A percentile compares a stretch with the other conserved stretches of the same genome.
Evolutionary conservation across 2,888 invertebrate species (phyloP).

Genomic region (Sisyra nigra): DNA sequence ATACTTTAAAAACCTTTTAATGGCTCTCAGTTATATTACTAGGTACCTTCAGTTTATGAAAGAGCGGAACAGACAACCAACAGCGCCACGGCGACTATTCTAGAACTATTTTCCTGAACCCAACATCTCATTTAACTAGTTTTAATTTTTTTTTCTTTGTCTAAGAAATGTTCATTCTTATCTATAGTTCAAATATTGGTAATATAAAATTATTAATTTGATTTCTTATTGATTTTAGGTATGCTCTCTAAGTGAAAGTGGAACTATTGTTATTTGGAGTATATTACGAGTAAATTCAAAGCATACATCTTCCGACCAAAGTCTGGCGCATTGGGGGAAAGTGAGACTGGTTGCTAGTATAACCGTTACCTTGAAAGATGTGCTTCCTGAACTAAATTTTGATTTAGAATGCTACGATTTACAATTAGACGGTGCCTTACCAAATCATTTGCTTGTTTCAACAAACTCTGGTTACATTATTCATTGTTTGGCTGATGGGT

Average conservation of each 20-base stretch:
- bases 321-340: conserved; percentile 26
- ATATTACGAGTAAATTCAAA: conserved; percentile 18
- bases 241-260: conserved; percentile 32
- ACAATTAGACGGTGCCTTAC: conserved; percentile 25
- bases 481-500: conserved; percentile 23
- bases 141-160: too few species aligned
- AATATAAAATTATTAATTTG: too few species aligned
- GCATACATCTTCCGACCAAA: conserved; percentile 18
- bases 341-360: conserved; percentile 22
- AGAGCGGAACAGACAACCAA: too few species aligned
- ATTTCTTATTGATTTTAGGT: conserved; percentile 21
- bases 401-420: conserved; percentile 25
- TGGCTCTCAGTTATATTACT: too few species aligned
- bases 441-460: conserved; percentile 29
- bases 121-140: too few species aligned
- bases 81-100: too few species aligned
- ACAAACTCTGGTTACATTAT: conserved; percentile 30
- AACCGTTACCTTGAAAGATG: conserved; percentile 3
- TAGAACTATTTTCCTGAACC: too few species aligned
- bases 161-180: too few species aligned
- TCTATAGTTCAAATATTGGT: too few species aligned
- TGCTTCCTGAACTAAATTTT: conserved; percentile 17
- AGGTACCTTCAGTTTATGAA: too few species aligned
- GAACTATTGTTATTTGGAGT: conserved; percentile 32
- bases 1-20: too few species aligned